Evolutionary conservation across 2,113 vertebrate genomes (phyloP), one percentile per base, ranked within the genome.

Genomic region (Triplophysa rosa): DNA sequence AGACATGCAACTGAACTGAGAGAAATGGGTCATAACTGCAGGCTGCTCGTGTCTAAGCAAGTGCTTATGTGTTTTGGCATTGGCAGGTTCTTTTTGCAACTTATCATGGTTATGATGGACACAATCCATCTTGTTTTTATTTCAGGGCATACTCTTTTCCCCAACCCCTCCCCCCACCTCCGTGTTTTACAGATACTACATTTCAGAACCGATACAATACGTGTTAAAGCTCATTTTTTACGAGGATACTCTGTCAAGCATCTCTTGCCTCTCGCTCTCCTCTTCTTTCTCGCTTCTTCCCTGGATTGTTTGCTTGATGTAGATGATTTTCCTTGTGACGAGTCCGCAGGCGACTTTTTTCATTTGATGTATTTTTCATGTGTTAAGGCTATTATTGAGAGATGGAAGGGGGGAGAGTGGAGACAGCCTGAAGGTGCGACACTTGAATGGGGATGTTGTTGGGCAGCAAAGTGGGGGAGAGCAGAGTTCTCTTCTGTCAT

Each of bases 291-390:
- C 23, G 54, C 45, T 54, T 56, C 49, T 76, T 78, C 64, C 66
- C 76, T 45, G 45, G 59, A 45, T 82, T 82, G 42, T 83, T 85
- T 87, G 83, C 61, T 65, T 82, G 83, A 84, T 82, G 83, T 77
- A 77, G 86, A 84, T 83, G 84, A 84, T 88, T 87, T 82, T 88
- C 86, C 85, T 87, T 92, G 91, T 92, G 91, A 92, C 79, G 82
- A 78, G 84, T 87, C 92, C 88, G 84, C 77, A 16, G 89, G 92
- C 90, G 1, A 62, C 2, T 26, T 80, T 71, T 78, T 78, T 69
- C 84, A 87, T 93, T 92, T 93, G 92, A 93, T 93, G 90, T 92
- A 92, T 93, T 92, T 92, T 93, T 93, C 85, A 93, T 93, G 91
- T 88, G 90, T 87, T 90, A 74, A 85, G 91, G 91, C 91, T 91